These are phyloP conservation scores for Crossocerus cetratus DNA, from an alignment of 2,888 invertebrate species.

Conservation along the genomic window DNA sequence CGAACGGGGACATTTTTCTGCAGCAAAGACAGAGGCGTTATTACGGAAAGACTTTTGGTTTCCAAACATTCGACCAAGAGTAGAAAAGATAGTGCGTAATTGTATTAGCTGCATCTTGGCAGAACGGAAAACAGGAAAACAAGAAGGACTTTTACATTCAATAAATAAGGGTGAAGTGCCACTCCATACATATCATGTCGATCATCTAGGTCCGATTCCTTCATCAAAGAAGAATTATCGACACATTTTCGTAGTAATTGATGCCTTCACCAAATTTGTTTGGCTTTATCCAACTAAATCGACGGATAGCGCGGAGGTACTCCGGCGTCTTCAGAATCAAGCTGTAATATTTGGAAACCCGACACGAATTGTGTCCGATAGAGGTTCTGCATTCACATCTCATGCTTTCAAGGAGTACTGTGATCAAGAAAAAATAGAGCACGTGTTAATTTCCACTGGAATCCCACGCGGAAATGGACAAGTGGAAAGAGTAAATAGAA, in stretches of 20 bases:
- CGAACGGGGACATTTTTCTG: slow-evolving; percentile 12
- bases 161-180: slow-evolving; percentile 11
- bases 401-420: neutral
- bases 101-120: slow-evolving; percentile 3
- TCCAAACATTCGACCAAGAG: neutral
- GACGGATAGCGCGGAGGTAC: neutral
- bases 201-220: too few relatives aligned
- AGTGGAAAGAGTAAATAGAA: slow-evolving; percentile 45
- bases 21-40: neutral
- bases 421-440: neutral
- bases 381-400: slow-evolving; percentile 8
- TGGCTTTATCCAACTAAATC: slow-evolving; percentile 7
- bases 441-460: neutral
- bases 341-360: slow-evolving; percentile 6
- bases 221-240: too few relatives aligned
- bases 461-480: too few relatives aligned
- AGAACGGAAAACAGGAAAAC: neutral
- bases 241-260: too few relatives aligned
- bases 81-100: neutral
- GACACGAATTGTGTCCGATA: slow-evolving; percentile 6
- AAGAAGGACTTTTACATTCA: neutral
- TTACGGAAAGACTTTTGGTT: neutral
- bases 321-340: neutral
- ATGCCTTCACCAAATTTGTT: too few relatives aligned
- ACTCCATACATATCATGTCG: slow-evolving; percentile 5